Base-by-base conservation (phyloP, 2,888 invertebrate genomes). In the Andrena fulva region DNA sequence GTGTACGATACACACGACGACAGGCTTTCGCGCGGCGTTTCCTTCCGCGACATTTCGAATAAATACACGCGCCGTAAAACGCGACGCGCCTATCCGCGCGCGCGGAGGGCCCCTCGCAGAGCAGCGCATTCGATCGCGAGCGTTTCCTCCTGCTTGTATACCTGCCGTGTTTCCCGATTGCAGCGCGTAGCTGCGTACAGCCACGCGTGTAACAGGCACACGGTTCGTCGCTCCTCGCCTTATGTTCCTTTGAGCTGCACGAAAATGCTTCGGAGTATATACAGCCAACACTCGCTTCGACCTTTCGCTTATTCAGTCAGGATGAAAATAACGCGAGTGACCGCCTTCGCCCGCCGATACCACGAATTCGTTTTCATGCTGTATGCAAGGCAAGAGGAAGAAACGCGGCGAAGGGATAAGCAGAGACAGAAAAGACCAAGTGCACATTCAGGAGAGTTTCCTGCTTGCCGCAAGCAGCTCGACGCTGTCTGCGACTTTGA, bases 401-500 rank as follows among this genome's bases (percentile, higher is more conserved):
- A 67, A 24, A 7, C 10, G 10, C 27, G 20, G 42, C 0, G 12
- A 12, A 1, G 20, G 35, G 10, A 31, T 54, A 54, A 8, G 8
- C 12, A 6, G 20, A 31, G 52, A 20, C 48, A 50, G 7, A n/a
- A 24, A 33, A 27, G 42, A 62, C 42, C 69, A 59, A 24, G 35
- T 48, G 59, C 77, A 42, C 5, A 42, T 42, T 71, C 54, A 31
- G 59, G 31, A 12, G 56, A 12, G 48, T 77, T 70, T 71, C 27
- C 48, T 62, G 24, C 33, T 20, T 8, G 62, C 35, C 56, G 59
- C 56, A 27, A 82, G 74, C 68, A 79, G 67, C 67, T 80, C 72
- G 29, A 50, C 29, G 29, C 33, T 29, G 63, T 62, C 2, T 6
- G 60, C 20, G 76, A 82, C 89, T 91, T 91, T 91, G 91, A 91